Percentiles rank a stretch among this genome's conserved stretches.
Evolutionary conservation across 1,140 invertebrate genomes (phyloP).

Genomic region (Drosophila serrata): DNA sequence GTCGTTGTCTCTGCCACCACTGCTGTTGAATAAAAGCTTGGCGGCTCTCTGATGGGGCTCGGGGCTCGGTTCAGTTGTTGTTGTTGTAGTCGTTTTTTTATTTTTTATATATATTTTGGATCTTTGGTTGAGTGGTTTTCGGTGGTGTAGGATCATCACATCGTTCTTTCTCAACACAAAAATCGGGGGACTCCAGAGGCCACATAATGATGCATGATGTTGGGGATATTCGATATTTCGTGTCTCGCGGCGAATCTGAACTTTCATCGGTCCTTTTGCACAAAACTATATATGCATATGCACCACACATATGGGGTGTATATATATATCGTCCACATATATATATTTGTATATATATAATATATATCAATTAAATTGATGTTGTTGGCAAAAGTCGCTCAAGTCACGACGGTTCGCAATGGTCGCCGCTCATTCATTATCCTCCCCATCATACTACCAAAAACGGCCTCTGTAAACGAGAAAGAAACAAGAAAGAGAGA

Average conservation of each 20-base stretch:
- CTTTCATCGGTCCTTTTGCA: slow-evolving; percentile 63
- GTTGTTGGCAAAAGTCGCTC: slow-evolving; percentile 71
- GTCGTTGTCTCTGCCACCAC: slow-evolving; percentile 34
- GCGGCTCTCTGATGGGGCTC: slow-evolving; percentile 43
- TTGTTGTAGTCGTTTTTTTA: slow-evolving; percentile 25
- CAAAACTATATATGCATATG: slow-evolving; percentile 37
- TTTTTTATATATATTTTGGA: slow-evolving; percentile 10
- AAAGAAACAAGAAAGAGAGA: slow-evolving; percentile 71
- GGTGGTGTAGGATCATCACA: slow-evolving; percentile 38
- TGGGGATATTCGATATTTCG: slow-evolving; percentile 72
- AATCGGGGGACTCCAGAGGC: slow-evolving; percentile 76
- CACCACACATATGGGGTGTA: slow-evolving; percentile 7
- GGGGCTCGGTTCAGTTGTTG: slow-evolving; percentile 34
- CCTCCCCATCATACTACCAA: slow-evolving; percentile 85
- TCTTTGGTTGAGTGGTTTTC: slow-evolving; percentile 43
- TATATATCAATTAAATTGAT: slow-evolving; percentile 3
- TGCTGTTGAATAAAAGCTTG: slow-evolving; percentile 39
- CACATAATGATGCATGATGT: slow-evolving; percentile 85
- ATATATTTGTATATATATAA: slow-evolving; percentile 17
- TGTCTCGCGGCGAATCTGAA: slow-evolving; percentile 63
- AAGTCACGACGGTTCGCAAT: slow-evolving; percentile 73
- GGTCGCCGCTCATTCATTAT: slow-evolving; percentile 74
- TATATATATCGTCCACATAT: slow-evolving; percentile 25
- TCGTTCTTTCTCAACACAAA: slow-evolving; percentile 70
- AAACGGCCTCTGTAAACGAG: slow-evolving; percentile 85